Evolutionary conservation across 2,797 vertebrate species (phyloP).

Genomic region (Hippopotamyrus pictus): DNA sequence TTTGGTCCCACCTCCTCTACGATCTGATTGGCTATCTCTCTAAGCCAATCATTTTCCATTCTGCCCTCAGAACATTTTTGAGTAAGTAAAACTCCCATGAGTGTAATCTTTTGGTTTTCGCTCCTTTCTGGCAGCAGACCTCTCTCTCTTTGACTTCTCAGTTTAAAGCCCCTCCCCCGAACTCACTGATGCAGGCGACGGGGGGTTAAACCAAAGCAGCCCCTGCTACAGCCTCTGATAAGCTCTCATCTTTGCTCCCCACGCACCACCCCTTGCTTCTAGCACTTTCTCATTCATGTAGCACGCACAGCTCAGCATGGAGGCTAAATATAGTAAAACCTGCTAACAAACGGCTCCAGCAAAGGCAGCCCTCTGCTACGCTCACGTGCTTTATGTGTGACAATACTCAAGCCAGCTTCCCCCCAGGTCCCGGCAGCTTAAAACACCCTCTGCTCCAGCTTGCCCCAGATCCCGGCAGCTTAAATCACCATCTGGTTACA

Average conservation of each 20-base stretch:
- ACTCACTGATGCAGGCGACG: background rate
- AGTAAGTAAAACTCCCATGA: background rate
- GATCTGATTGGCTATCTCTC: background rate
- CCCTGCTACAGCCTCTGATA: background rate
- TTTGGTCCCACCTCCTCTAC: background rate
- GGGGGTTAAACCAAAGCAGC: background rate
- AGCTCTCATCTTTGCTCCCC: background rate
- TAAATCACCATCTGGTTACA: background rate
- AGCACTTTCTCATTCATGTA: background rate
- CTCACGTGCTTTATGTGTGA: background rate
- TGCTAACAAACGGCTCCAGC: background rate
- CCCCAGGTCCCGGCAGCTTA: background rate
- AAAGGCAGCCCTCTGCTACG: background rate
- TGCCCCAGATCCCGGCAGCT: background rate
- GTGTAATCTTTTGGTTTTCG: background rate
- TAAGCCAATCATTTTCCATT: background rate
- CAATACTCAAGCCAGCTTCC: background rate
- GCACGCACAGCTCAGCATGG: background rate
- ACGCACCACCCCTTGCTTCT: background rate
- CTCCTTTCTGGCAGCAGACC: background rate
- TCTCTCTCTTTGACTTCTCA: background rate
- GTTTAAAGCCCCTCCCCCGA: background rate
- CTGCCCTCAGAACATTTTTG: background rate
- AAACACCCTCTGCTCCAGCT: background rate
- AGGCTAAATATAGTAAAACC: background rate